These are phyloP conservation scores for Rhegmatorhina hoffmannsi DNA, from an alignment of 2,113 vertebrate species.

Conservation along the genomic window DNA sequence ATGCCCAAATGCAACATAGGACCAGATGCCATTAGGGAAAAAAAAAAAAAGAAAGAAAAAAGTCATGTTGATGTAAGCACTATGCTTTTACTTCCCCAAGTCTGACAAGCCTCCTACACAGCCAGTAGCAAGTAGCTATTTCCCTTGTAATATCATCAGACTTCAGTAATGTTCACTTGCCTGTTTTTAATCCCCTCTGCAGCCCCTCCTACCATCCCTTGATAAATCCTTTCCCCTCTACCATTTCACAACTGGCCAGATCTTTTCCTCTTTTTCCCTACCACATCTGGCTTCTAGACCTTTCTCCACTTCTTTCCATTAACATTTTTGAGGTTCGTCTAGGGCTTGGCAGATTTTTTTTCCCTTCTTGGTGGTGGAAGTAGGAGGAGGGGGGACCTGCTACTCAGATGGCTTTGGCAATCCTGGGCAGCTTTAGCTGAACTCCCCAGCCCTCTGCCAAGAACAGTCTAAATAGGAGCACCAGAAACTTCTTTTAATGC, in stretches of 20 bases:
- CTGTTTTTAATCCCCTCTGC: slow-evolving; percentile 43
- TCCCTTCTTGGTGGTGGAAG: background rate
- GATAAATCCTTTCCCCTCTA: slow-evolving; percentile 2
- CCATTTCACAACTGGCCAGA: background rate
- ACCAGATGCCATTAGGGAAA: slow-evolving; percentile 32
- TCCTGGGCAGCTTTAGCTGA: slow-evolving; percentile 41
- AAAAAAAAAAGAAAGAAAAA: background rate
- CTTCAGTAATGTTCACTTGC: slow-evolving; percentile 45
- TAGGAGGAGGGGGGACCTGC: slow-evolving; percentile 17
- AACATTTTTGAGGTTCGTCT: slow-evolving; percentile 14
- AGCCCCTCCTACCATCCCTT: background rate
- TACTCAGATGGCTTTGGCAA: slow-evolving; percentile 48
- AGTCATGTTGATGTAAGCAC: slow-evolving; percentile 40
- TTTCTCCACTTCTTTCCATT: background rate
- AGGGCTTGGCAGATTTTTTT: background rate
- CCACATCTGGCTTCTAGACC: background rate
- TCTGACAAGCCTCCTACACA: slow-evolving; percentile 65
- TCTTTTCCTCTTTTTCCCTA: background rate
- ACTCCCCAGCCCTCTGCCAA: slow-evolving; percentile 46
- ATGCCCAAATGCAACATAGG: slow-evolving; percentile 35
- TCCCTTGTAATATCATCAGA: slow-evolving; percentile 54
- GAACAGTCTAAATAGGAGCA: slow-evolving; percentile 43
- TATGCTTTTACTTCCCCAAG: slow-evolving; percentile 54
- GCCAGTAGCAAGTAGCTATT: slow-evolving; percentile 52
- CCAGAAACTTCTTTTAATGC: slow-evolving; percentile 51